Percentiles rank a stretch among this genome's conserved stretches.
Evolutionary conservation across 1,140 invertebrate species (phyloP).

Genomic region (Physella acuta): DNA sequence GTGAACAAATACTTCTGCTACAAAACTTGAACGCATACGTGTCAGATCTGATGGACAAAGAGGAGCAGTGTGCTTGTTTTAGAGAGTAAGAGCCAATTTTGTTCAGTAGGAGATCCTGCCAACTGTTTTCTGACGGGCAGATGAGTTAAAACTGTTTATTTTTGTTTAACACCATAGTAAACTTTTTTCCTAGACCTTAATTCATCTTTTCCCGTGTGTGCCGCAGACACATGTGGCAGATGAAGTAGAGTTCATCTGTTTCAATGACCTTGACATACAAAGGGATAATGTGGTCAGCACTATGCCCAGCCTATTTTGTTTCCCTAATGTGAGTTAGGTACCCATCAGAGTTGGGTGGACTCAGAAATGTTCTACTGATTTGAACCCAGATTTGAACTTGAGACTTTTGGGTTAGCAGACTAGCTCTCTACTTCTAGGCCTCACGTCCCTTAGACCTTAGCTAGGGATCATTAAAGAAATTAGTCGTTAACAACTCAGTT

Average conservation of each 20-base stretch:
- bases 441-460: not conserved
- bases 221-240: no score
- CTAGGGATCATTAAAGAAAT: not conserved
- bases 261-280: no score
- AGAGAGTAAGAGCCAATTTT: conserved; percentile 11
- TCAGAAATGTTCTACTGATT: no score
- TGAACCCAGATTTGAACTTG: not conserved
- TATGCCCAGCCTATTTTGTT: no score
- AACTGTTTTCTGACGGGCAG: not conserved
- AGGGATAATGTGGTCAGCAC: no score
- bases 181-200: not conserved
- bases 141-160: not conserved
- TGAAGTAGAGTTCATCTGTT: no score
- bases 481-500: not conserved
- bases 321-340: no score
- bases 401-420: not conserved
- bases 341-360: no score
- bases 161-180: not conserved
- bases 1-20: not conserved
- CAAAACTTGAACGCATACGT: conserved; percentile 3
- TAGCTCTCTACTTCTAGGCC: not conserved
- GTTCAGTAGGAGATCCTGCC: not conserved
- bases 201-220: not conserved
- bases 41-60: not conserved
- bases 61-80: conserved; percentile 4